Evolutionary conservation across 2,113 vertebrate species (phyloP).

Genomic region (Odontophorus gujanensis): DNA sequence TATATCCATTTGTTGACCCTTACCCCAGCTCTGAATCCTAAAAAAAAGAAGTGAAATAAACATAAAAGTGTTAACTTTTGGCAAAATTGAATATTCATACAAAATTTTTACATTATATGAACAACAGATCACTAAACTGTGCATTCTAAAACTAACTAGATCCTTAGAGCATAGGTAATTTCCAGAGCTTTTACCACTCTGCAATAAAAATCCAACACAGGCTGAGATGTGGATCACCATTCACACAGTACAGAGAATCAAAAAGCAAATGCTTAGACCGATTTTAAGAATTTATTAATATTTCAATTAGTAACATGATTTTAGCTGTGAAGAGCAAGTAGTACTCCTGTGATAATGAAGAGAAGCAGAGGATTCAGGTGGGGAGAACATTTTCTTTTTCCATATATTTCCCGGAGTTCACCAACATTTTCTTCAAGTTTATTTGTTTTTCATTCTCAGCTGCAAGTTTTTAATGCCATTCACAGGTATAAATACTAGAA

Average conservation of each 20-base stretch:
- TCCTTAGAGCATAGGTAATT: not conserved
- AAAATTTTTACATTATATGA: not conserved
- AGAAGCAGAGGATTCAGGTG: not conserved
- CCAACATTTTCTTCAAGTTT: not conserved
- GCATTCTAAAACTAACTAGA: not conserved
- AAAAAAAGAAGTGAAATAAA: not conserved
- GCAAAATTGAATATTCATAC: not conserved
- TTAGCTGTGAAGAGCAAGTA: not conserved
- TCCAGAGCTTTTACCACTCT: not conserved
- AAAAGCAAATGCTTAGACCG: accelerated
- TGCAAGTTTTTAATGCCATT: not conserved
- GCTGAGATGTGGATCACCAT: not conserved
- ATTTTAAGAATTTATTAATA: not conserved
- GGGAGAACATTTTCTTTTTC: not conserved
- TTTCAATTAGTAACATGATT: not conserved
- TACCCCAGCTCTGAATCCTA: not conserved
- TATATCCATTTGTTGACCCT: not conserved
- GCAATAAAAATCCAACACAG: not conserved
- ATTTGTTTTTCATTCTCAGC: not conserved
- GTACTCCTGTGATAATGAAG: not conserved
- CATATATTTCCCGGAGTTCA: not conserved
- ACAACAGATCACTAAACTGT: not conserved
- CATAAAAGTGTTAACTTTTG: not conserved
- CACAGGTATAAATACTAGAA: not conserved
- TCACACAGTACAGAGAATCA: not conserved